A percentile compares a stretch with the other conserved stretches of the same genome.
Evolutionary conservation across 2,888 invertebrate genomes (phyloP).

Genomic region (Rhaphigaster nebulosa): DNA sequence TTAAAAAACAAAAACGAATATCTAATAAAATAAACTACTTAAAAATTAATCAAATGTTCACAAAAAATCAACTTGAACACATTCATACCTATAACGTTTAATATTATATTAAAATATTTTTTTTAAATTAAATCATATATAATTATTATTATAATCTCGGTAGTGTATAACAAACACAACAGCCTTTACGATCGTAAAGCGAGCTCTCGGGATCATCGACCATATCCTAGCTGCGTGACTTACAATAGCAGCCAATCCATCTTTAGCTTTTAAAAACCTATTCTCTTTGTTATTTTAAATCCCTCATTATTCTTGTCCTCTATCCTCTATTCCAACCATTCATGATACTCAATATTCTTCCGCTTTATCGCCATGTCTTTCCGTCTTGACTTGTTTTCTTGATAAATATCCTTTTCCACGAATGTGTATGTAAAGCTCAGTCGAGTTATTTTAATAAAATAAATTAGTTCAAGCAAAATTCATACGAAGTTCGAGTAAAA

Average conservation of each 20-base stretch:
- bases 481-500: too few relatives aligned
- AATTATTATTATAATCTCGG: too few relatives aligned
- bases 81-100: too few relatives aligned
- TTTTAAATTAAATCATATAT: too few relatives aligned
- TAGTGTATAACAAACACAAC: too few relatives aligned
- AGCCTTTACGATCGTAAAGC: too few relatives aligned
- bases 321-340: not conserved
- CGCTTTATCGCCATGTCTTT: not conserved
- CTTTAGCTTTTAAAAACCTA: slow-evolving; percentile 38
- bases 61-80: too few relatives aligned
- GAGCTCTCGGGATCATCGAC: slow-evolving; percentile 25
- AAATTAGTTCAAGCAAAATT: too few relatives aligned
- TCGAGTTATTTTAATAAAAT: not conserved
- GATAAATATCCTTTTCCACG: not conserved
- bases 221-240: slow-evolving; percentile 26
- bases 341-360: not conserved
- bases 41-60: too few relatives aligned
- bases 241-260: slow-evolving; percentile 27
- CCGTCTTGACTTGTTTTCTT: not conserved
- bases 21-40: too few relatives aligned
- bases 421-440: not conserved
- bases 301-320: not conserved
- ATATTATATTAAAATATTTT: too few relatives aligned
- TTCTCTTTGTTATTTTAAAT: not conserved
- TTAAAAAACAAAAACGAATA: too few relatives aligned